Evolutionary conservation across 1,140 invertebrate genomes (phyloP).

Genomic region (Plutomurus gul): DNA sequence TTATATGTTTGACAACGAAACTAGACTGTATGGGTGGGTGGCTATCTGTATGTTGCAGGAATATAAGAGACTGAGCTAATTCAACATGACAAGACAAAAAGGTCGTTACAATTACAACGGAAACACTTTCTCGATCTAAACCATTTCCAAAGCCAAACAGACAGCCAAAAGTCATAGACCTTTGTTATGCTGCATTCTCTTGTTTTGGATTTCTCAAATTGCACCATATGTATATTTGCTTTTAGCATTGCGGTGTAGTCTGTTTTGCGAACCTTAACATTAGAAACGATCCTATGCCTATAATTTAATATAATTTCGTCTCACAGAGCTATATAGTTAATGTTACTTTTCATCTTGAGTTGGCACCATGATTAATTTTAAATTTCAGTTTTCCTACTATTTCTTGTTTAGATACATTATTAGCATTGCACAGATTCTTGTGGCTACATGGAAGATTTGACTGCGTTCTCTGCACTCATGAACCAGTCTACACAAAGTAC

Average conservation of each 20-base stretch:
- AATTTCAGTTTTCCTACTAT: no score
- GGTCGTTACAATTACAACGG: background rate
- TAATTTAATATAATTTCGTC: slow-evolving; percentile 7
- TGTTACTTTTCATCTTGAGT: no score
- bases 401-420: no score
- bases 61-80: background rate
- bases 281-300: background rate
- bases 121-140: slow-evolving; percentile 18
- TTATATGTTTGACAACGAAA: background rate
- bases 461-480: no score
- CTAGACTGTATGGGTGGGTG: no score
- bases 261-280: background rate
- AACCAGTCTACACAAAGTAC: no score
- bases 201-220: background rate
- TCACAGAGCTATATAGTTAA: no score
- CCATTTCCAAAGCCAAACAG: background rate
- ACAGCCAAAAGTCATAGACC: slow-evolving; percentile 13
- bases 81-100: background rate
- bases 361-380: no score
- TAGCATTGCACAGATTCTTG: no score
- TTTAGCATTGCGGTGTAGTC: no score
- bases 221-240: no score
- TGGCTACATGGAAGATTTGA: no score
- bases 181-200: slow-evolving; percentile 10
- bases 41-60: background rate